Evolutionary conservation across 1,140 invertebrate genomes (phyloP).

Genomic region (Schlechtendalia chinensis): DNA sequence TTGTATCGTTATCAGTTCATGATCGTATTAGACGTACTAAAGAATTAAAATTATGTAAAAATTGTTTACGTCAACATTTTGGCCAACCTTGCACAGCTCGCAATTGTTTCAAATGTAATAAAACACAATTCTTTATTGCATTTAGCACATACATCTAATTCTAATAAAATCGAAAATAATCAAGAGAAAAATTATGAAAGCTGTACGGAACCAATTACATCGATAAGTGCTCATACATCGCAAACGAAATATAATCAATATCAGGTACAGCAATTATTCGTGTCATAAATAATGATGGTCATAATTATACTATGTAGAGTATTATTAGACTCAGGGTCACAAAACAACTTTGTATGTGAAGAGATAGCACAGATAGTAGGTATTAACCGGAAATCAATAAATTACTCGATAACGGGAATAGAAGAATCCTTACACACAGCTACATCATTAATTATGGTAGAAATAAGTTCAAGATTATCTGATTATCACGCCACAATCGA

Average conservation of each 20-base stretch:
- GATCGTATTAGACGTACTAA: not conserved
- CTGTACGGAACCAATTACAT: not conserved
- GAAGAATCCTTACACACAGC: not conserved
- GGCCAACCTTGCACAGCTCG: not conserved
- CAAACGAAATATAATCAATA: not conserved
- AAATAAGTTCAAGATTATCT: no score
- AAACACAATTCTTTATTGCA: slow-evolving; percentile 17
- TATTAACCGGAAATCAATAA: no score
- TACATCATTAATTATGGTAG: not conserved
- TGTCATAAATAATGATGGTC: not conserved
- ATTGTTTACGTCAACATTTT: slow-evolving; percentile 2
- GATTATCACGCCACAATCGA: no score
- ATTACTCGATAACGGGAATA: no score
- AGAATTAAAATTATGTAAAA: slow-evolving; percentile 25
- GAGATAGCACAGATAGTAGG: not conserved
- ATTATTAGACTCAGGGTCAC: not conserved
- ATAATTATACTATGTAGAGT: not conserved
- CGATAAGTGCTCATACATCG: not conserved
- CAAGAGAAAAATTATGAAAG: not conserved
- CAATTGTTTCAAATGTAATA: not conserved
- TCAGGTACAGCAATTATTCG: not conserved
- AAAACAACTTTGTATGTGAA: not conserved
- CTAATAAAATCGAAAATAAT: not conserved
- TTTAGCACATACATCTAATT: not conserved
- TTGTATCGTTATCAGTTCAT: not conserved